A percentile compares a stretch with the other conserved stretches of the same genome.
Evolutionary conservation across 2,888 invertebrate genomes (phyloP).

Genomic region (Eledona agricola): DNA sequence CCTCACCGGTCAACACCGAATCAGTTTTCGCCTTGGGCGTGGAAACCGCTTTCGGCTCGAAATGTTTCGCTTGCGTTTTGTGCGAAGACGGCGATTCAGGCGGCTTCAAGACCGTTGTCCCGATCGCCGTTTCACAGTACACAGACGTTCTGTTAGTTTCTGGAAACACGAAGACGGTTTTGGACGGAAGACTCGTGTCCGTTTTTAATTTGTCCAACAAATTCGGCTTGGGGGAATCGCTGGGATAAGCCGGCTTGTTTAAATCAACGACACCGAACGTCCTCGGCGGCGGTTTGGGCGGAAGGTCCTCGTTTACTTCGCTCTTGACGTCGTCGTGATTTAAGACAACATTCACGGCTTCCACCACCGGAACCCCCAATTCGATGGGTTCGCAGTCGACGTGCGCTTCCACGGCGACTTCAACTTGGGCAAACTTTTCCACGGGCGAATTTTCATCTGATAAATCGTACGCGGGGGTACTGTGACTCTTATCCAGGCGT

Average conservation of each 20-base stretch:
- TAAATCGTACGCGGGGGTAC: conserved; percentile 81
- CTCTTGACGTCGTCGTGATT: conserved; percentile 32
- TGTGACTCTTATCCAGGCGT: conserved; percentile 80
- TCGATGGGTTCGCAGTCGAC: conserved; percentile 43
- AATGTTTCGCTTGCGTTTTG: conserved; percentile 41
- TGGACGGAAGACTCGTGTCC: conserved; percentile 26
- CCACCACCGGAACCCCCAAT: conserved; percentile 52
- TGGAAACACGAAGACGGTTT: conserved; percentile 47
- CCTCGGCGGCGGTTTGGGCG: conserved; percentile 60
- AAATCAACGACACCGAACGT: conserved; percentile 46
- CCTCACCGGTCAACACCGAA: conserved; percentile 41
- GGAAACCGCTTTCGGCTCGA: conserved; percentile 55
- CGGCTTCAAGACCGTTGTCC: conserved; percentile 30
- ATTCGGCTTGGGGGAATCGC: conserved; percentile 55
- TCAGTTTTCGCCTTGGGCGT: conserved; percentile 50
- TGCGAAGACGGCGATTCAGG: conserved; percentile 17
- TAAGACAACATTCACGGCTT: conserved; percentile 36
- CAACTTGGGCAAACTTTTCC: conserved; percentile 36
- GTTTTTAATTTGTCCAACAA: conserved; percentile 38
- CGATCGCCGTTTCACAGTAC: conserved; percentile 27
- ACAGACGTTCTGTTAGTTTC: conserved; percentile 37
- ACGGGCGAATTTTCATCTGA: conserved; percentile 43
- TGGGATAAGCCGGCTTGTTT: conserved; percentile 54
- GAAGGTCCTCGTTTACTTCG: conserved; percentile 48
- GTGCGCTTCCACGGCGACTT: conserved; percentile 29